Evolutionary conservation across 2,797 vertebrate genomes (phyloP), one percentile per base, ranked within the genome.

Genomic region (Mastacembelus armatus): DNA sequence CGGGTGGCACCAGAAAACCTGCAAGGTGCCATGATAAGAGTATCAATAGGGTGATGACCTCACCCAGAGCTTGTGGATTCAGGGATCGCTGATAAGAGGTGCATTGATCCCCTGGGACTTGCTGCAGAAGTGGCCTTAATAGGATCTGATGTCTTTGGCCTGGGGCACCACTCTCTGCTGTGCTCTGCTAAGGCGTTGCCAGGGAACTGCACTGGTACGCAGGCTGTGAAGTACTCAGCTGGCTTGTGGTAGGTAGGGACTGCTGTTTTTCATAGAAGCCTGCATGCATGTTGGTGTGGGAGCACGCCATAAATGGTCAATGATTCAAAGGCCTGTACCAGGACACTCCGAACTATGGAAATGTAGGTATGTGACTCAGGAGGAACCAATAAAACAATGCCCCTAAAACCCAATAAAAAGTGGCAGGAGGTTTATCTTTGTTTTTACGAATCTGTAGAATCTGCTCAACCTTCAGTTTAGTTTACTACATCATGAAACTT

Each of bases 61-160:
- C 84, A 87, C 80, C 73, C 27, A 26, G 56, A 32, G 65, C 70
- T 69, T 54, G 65, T 71, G 49, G 57, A 87, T 79, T 85, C 71
- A 60, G 64, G 73, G 77, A 77, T 83, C 69, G 81, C 81, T 86
- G 87, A 88, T 89, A 88, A 87, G 85, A 83, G 88, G 83, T 86
- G 68, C 78, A 74, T 80, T 82, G 84, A 79, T 84, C 86, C 63
- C 77, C 36, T 61, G 82, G 77, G 91, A 86, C 83, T 68, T 18
- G 66, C 79, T 80, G 77, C 77, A 81, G 84, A 89, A 86, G 85
- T 86, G 86, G 73, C 88, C 85, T 85, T 92, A 91, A 91, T 92
- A 88, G 82, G 86, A 90, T 88, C 55, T 89, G 88, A 91, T 91
- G 90, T 84, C 85, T 90, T 86, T 87, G 77, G 85, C 89, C 84